Base-by-base conservation (phyloP, 2,797 vertebrate genomes). In the Hoplostethus atlanticus region DNA sequence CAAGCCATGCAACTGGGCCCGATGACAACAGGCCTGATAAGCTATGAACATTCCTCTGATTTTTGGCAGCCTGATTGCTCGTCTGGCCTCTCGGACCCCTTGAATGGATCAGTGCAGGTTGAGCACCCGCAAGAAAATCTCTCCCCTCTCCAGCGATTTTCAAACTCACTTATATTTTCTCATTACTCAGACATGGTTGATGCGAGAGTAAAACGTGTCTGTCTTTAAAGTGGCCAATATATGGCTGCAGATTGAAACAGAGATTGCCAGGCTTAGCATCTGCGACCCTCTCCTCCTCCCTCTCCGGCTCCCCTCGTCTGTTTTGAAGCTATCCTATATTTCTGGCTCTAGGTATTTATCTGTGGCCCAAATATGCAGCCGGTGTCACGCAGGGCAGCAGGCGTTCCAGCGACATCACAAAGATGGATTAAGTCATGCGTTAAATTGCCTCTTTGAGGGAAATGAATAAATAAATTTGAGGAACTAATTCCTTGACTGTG, bases 371-470 rank as follows among this genome's bases (percentile, higher is more conserved):
- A 89, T 87, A 86, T 79, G 77, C 81, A 66, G 85, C 83, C 73
- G 68, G 67, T 89, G 89, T 92, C 89, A 87, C 59, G 65, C 86
- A 58, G 85, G 82, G 86, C 84, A 89, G 87, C 81, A 58, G 79
- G 79, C 82, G 61, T 91, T 90, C 84, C 87, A 71, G 84, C 78
- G 76, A 91, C 93, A 92, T 91, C 86, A 81, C 91, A 90, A 92
- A 94, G 92, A 94, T 92, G 92, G 92, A 93, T 93, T 90, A 94
- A 93, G 89, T 76, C 92, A 93, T 91, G 92, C 92, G 86, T 93
- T 93, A 94, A 95, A 95, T 95, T 94, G 93, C 90, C 91, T 94
- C 91, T 93, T 93, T 93, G 91, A 93, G 90, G 83, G 84, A 93
- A 93, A 94, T 93, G 89, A 94, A 95, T 94, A 94, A 93, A 94